These are phyloP conservation scores for Centruroides vittatus DNA, from an alignment of 1,140 invertebrate genomes.

Conservation along the genomic window DNA sequence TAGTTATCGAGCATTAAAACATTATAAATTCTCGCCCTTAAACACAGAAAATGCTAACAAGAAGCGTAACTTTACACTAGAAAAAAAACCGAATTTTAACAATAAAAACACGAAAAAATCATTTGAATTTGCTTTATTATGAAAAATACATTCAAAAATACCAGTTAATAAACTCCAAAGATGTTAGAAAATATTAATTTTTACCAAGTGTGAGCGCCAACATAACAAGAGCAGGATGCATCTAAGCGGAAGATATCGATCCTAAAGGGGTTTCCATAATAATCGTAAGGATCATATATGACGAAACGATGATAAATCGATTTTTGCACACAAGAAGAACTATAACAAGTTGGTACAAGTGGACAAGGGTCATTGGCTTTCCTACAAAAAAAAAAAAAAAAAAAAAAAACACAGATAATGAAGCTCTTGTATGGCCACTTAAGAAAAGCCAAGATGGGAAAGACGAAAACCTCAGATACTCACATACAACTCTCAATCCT, in stretches of 20 bases:
- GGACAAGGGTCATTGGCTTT: constrained; percentile 17
- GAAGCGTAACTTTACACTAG: too few species aligned
- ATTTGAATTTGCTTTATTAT: too few species aligned
- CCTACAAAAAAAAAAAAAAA: too few species aligned
- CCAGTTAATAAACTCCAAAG: too few species aligned
- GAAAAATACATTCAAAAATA: too few species aligned
- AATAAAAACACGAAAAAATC: too few species aligned
- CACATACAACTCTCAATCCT: constrained; percentile 22
- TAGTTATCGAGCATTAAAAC: too few species aligned
- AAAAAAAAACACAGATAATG: neutral
- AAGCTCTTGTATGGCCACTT: neutral
- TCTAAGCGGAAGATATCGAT: constrained; percentile 23
- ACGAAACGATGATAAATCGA: constrained; percentile 22
- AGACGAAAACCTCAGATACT: neutral
- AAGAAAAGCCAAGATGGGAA: neutral
- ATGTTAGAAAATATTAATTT: too few species aligned
- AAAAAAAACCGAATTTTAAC: too few species aligned
- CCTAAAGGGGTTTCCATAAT: constrained; percentile 21
- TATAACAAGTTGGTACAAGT: constrained; percentile 20
- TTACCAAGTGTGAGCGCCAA: constrained; percentile 4
- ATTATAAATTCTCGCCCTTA: too few species aligned
- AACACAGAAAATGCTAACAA: too few species aligned
- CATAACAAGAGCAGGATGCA: constrained; percentile 20
- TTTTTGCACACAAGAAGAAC: constrained; percentile 23
- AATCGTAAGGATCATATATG: constrained; percentile 21